phyloP scores from a whole-genome alignment of 2,797 vertebrate species.

The Ciconia nigra region DNA sequence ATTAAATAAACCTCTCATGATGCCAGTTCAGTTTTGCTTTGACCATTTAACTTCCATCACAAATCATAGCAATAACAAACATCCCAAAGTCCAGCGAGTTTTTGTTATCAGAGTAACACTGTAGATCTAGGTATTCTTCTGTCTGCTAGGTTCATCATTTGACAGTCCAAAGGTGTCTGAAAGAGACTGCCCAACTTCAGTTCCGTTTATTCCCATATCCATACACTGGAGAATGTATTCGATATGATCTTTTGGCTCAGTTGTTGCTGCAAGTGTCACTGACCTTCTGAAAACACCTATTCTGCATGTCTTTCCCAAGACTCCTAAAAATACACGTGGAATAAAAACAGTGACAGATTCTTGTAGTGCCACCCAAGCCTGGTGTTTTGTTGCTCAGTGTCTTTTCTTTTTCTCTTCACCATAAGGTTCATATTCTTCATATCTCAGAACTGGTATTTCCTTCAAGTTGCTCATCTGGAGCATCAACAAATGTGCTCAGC shows the following conservation, averaged over 20 bases:
- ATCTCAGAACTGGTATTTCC: not conserved
- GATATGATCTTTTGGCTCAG: not conserved
- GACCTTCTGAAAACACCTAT: not conserved
- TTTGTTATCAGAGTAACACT: not conserved
- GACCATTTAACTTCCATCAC: not conserved
- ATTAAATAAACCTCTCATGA: rapidly evolving
- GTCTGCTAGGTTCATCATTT: not conserved
- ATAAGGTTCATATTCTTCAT: rapidly evolving
- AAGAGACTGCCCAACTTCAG: not conserved
- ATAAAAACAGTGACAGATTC: not conserved
- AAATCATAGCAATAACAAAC: rapidly evolving
- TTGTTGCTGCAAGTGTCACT: not conserved
- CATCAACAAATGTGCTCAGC: rapidly evolving
- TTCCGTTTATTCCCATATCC: rapidly evolving
- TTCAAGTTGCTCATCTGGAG: not conserved
- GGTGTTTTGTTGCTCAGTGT: not conserved
- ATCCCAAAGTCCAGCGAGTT: not conserved
- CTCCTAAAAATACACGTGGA: not conserved
- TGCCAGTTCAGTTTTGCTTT: not conserved
- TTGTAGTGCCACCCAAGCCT: not conserved
- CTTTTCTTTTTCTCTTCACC: not conserved
- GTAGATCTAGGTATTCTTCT: not conserved
- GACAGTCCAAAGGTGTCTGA: not conserved
- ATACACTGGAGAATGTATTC: too few species aligned
- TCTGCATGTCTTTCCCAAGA: not conserved